Evolutionary conservation across 2,113 vertebrate genomes (phyloP).

Genomic region (Columba janthina): DNA sequence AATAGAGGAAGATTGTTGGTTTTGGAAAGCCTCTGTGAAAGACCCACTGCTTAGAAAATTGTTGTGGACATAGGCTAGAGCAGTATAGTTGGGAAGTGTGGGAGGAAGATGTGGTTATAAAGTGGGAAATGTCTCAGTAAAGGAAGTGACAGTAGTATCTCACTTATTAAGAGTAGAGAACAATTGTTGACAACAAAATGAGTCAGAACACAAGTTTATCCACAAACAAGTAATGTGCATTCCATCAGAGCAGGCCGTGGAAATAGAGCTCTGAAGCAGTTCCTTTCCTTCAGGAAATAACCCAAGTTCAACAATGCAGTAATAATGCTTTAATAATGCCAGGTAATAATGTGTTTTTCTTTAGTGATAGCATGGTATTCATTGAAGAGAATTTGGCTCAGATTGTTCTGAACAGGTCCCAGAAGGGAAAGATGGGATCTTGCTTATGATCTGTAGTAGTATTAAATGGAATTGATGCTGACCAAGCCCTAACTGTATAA

Average conservation of each 20-base stretch:
- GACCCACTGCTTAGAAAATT: not conserved
- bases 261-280: not conserved
- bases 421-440: not conserved
- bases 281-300: conserved; percentile 10
- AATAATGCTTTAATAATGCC: not conserved
- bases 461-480: not conserved
- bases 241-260: not conserved
- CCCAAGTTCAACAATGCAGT: not conserved
- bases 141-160: not conserved
- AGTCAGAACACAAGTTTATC: not conserved
- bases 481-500: not conserved
- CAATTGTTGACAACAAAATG: not conserved
- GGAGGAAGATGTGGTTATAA: not conserved
- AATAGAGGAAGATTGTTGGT: not conserved
- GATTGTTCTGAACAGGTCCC: not conserved
- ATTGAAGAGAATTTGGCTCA: not conserved
- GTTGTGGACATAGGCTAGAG: not conserved
- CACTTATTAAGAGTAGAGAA: not conserved
- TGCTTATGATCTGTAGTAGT: not conserved
- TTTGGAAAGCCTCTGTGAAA: conserved; percentile 33
- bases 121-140: not conserved
- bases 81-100: not conserved
- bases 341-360: not conserved
- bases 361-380: not conserved
- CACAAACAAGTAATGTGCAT: not conserved